These are phyloP conservation scores for Apostichopus japonicus DNA, from an alignment of 35 echinoderm and acorn worm genomes.

Conservation along the genomic window DNA sequence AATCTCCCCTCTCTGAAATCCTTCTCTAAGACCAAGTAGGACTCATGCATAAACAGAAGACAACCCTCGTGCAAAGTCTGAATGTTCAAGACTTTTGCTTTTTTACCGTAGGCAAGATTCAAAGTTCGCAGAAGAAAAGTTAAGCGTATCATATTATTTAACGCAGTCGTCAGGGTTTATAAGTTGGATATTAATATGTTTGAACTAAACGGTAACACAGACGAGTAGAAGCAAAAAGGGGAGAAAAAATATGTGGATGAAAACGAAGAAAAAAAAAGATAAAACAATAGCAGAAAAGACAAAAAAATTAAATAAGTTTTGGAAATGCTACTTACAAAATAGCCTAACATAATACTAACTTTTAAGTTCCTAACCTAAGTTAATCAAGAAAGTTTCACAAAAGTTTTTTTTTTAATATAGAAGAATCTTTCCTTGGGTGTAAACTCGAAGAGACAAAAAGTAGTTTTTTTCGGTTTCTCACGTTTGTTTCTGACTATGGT, in stretches of 20 bases:
- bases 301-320: slow-evolving; percentile 11
- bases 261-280: neutral
- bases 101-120: neutral
- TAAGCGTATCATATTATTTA: too few species aligned
- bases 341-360: neutral
- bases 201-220: too few species aligned
- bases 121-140: too few species aligned
- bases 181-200: too few species aligned
- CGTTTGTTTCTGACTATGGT: too few species aligned
- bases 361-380: neutral
- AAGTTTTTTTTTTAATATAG: too few species aligned
- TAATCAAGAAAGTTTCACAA: neutral
- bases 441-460: too few species aligned
- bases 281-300: neutral
- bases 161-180: too few species aligned
- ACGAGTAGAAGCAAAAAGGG: neutral
- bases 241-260: neutral
- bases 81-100: neutral
- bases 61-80: neutral
- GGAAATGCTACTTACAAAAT: neutral
- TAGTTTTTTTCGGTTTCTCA: too few species aligned
- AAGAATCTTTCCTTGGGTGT: too few species aligned
- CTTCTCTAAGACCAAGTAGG: neutral
- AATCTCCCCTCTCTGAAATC: neutral
- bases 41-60: neutral